Conservation (phyloP, 2,888 invertebrate genomes). For the Glyphotaelius pellucidus region DNA sequence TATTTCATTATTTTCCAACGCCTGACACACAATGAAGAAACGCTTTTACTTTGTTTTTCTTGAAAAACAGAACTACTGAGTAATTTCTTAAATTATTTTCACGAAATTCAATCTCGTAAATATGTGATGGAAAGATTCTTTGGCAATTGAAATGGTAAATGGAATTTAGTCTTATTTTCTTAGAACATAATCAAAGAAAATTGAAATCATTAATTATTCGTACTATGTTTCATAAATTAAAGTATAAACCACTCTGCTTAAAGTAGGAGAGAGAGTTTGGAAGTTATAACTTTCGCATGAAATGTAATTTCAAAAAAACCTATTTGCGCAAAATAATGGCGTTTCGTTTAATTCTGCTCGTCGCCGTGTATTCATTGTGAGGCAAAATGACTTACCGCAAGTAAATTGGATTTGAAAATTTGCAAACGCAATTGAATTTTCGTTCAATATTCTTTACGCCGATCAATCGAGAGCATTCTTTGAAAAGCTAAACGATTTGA, state of each 20-base stretch:
- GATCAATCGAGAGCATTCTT: conserved; percentile 50
- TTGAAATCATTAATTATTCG: neutral
- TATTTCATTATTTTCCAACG: neutral
- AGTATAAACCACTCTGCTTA: neutral
- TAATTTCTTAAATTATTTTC: neutral
- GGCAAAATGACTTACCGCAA: conserved; percentile 34
- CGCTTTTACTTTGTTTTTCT: neutral
- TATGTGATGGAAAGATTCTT: neutral
- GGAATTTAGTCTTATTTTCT: neutral
- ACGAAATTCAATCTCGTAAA: neutral
- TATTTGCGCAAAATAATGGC: neutral
- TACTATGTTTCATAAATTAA: neutral
- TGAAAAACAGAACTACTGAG: neutral
- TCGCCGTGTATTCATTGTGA: conserved; percentile 22
- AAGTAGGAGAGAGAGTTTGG: neutral
- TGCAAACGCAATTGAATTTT: conserved; percentile 55
- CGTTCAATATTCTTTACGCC: conserved; percentile 51
- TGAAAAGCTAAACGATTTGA: conserved; percentile 43
- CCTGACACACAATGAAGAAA: neutral
- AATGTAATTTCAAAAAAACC: neutral
- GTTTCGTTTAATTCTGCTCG: neutral
- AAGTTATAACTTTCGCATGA: neutral
- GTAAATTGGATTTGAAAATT: conserved; percentile 53
- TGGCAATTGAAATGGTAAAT: neutral
- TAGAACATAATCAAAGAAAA: neutral